Evolutionary conservation across 2,888 invertebrate species (phyloP), one percentile per base, ranked within the genome.

Genomic region (Spisula solida): DNA sequence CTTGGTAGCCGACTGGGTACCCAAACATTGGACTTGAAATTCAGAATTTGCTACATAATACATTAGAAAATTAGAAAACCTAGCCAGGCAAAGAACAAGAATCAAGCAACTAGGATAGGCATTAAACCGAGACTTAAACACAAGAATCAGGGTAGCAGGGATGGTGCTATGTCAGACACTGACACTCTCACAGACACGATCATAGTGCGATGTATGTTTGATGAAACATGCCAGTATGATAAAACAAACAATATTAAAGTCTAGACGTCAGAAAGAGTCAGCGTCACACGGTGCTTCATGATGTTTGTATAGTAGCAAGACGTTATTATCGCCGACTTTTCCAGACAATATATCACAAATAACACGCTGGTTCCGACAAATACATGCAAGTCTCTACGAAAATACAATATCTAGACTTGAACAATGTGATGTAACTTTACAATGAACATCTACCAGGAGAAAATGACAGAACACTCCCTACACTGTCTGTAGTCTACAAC

Each of bases 191-290:
- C 80, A 80, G 80, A 80, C 25, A 48, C n/a, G 47, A 25, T 80
- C 47, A 47, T 25, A 80, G 80, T 80, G 80, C 25, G 18, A 80
- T 47, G 80, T 80, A 70, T 75, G 75, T 20, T 75, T 83, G 83
- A 83, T 83, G 83, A 83, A 83, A 83, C 83, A 83, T 83, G 83
- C 83, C 83, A 83, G 60, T 29, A 70, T 75, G 75, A 75, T 75
- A 31, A 75, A 75, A 75, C 34, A 75, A 31, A 75, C 75, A 75
- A 75, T 75, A 75, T 75, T 34, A 31, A 75, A 34, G 20, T 34
- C 75, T 75, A 34, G 34, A 75, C 31, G 34, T 75, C 75, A 34
- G 75, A 75, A 75, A 75, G 31, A 75, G 75, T 75, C 75, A 75
- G 75, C 75, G 31, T 34, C 75, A 75, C 25, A 34, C 60, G 18